Evolutionary conservation across 2,113 vertebrate genomes (phyloP), one percentile per base, ranked within the genome.

Genomic region (Pleuronectes platessa): DNA sequence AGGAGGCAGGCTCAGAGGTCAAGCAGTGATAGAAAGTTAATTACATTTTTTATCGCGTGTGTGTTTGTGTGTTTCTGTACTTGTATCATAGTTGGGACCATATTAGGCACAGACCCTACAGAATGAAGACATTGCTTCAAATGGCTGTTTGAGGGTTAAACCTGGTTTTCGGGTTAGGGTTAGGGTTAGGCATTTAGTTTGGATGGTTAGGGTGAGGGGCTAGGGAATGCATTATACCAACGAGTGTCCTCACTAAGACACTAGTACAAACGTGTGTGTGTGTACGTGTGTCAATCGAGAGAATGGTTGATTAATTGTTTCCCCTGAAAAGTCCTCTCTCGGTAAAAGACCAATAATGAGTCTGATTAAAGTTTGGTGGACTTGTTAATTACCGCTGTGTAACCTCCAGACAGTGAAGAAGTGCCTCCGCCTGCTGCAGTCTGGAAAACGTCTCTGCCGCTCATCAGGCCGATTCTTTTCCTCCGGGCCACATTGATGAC

Each of bases 261-360:
- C 11, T 3, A 42, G 40, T 42, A 42, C 10, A 42, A 42, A 42
- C 40, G 11, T 42, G 42, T 15, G 37, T 64, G 40, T 26, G 42
- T 26, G 42, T 63, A 61, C 9, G 17, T 78, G 42, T 75, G 56
- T 40, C 60, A 78, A 75, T 4, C 71, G 68, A 78, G 61, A 79
- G 71, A 80, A 70, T 81, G 59, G 68, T 71, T 78, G 77, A 90
- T 90, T 85, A 87, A 90, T 90, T 74, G 78, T 88, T 76, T 86
- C 78, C 66, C 60, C 49, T 42, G 40, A 12, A 89, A 88, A 83
- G 53, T 69, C 66, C 35, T 78, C 71, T 86, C 60, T 62, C 68
- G 75, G 79, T 89, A 77, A 86, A 81, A 84, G 66, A 74, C 81
- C 67, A 87, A 81, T 87, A 88, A 88, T 90, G 87, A 90, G 42